Evolutionary conservation across 2,888 invertebrate genomes (phyloP), one percentile per base, ranked within the genome.

Genomic region (Ariolimax columbianus): DNA sequence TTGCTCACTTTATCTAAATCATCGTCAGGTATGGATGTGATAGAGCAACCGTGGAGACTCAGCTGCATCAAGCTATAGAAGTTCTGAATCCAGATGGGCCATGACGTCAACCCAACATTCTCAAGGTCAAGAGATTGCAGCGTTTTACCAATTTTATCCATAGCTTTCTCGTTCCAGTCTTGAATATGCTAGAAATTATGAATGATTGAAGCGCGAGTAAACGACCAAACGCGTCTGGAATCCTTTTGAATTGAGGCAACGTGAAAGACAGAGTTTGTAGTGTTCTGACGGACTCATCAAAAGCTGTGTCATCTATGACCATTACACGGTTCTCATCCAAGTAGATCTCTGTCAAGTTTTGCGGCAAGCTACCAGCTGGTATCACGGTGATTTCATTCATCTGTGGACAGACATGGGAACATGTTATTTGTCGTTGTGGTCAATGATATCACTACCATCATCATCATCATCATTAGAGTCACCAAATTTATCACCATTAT

Each of bases 121-220:
- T 59, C 68, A 2, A 79, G 6, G n/a, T 30, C 23, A n/a, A 79
- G 7, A 19, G 11, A 30, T 17, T 66, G 19, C 26, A 79, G 6
- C 33, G 79, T 36, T n/a, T 14, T 33, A 30, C 79, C 79, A 23
- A 79, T 43, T 2, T 40, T 43, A 17, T n/a, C 30, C 30, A 79
- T 40, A 19, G 47, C 79, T 6, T 40, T 30, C 17, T 66, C 79
- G 66, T 79, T 79, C 79, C 79, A 79, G 26, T 79, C 68, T 26
- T 40, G 59, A 47, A 79, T 79, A 23, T 36, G 14, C 19, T 9
- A 1, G 1, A 0, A n/a, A 79, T 40, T 0, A 11, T 68, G 23
- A 78, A 63, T 0, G n/a, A n/a, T 17, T 26, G 1, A 0, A 79
- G 40, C 0, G n/a, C 43, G n/a, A 1, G 23, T 7, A 79, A 33